Percentiles rank a stretch among this genome's conserved stretches.
phyloP scores from a whole-genome alignment of 2,797 vertebrate genomes.

The Momotus momota region DNA sequence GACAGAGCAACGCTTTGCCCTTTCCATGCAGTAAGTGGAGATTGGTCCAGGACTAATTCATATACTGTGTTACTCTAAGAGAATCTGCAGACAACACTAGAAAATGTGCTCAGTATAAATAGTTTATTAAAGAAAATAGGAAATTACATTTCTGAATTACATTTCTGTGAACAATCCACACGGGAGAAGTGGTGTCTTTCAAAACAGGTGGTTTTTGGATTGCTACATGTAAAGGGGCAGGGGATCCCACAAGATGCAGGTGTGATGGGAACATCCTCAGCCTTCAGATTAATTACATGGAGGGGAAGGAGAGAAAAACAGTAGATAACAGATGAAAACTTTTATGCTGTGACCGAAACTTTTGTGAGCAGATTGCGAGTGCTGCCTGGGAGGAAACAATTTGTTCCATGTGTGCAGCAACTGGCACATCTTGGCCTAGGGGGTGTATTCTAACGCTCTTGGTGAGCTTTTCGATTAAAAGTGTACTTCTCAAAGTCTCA shows the following conservation, averaged over 20 bases:
- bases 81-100: neutral
- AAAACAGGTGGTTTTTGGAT: rapidly evolving
- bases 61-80: neutral
- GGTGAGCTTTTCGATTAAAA: neutral
- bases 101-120: neutral
- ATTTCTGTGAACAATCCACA: neutral
- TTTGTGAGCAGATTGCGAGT: neutral
- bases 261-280: neutral
- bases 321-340: neutral
- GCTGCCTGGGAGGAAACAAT: neutral
- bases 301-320: neutral
- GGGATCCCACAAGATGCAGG: neutral
- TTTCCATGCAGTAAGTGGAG: rapidly evolving
- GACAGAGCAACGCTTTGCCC: neutral
- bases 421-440: neutral
- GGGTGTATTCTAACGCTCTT: neutral
- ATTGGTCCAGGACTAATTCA: neutral
- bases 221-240: neutral
- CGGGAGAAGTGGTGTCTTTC: neutral
- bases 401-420: neutral
- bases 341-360: neutral
- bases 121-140: conserved; percentile 68
- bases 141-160: neutral
- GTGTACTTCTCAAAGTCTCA: neutral
- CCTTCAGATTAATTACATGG: neutral